Base-by-base conservation (phyloP, 2,797 vertebrate genomes). In the Poecilia wingei region DNA sequence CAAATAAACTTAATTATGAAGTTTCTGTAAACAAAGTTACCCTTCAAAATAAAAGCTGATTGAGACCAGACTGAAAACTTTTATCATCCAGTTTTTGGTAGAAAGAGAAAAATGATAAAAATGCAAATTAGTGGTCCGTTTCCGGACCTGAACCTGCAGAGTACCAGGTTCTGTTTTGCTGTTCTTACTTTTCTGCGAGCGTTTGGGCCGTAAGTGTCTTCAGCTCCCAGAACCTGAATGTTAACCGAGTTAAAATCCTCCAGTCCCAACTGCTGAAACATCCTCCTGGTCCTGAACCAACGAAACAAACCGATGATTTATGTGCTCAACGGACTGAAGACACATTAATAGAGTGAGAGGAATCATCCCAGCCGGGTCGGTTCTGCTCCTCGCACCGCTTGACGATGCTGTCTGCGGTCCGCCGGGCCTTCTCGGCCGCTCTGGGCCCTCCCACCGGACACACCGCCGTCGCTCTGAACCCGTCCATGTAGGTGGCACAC, bases 401-500 rank as follows among this genome's bases (percentile, higher is more conserved):
- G 74, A 97, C 83, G 92, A 97, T 95, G 88, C 92, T 93, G 73
- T 97, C 96, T 0, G 97, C 97, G 10, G 95, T 96, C 53, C 91
- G 85, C 25, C 94, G 91, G 87, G 95, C 97, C 90, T 97, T 97
- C 6, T 97, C 91, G 0, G 84, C 82, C 0, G 96, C 95, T 83
- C 95, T 94, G 3, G 96, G 96, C 0, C 97, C 97, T 68, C 92
- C 95, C 5, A 96, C 93, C 0, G 96, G 95, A 91, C 96, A 98
- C 53, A 97, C 96, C 0, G 97, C 96, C 6, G 95, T 97, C 14
- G 96, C 96, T 91, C 96, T 95, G 92, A 96, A 98, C 0, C 97
- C 96, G 68, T 97, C 96, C 88, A 95, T 88, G 81, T 96, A 98
- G 72, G 96, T 97, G 43, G 95, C 95, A 86, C 96, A 98, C 76